A percentile compares a stretch with the other conserved stretches of the same genome.
These are phyloP conservation scores for Ctenomys sociabilis DNA, from an alignment of 2,113 vertebrate species.

Conservation along the genomic window DNA sequence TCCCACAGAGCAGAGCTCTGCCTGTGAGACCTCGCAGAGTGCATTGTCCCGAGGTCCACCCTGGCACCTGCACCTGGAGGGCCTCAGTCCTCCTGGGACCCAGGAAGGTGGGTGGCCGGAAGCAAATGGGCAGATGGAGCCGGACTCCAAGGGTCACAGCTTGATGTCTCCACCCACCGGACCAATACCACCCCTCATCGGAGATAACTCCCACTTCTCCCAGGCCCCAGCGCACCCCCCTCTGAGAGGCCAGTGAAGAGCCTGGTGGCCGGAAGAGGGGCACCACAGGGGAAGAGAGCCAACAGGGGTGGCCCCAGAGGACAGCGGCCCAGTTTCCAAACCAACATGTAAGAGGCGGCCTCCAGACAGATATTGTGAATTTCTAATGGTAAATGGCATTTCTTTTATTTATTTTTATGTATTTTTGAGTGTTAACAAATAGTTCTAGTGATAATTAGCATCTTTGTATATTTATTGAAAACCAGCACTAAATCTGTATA, in stretches of 20 bases:
- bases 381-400: slow-evolving; percentile 74
- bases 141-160: too few relatives aligned
- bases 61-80: background rate
- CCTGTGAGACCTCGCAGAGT: background rate
- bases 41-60: background rate
- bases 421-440: slow-evolving; percentile 79
- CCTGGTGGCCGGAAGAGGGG: background rate
- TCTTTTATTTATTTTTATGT: slow-evolving; percentile 79
- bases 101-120: rapidly evolving
- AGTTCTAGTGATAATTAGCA: slow-evolving; percentile 80
- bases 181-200: too few relatives aligned
- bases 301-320: background rate
- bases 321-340: background rate
- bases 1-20: background rate
- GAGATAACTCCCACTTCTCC: too few relatives aligned
- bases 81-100: background rate
- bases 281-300: background rate
- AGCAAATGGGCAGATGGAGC: background rate
- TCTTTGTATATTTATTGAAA: slow-evolving; percentile 81
- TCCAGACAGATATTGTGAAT: slow-evolving; percentile 59
- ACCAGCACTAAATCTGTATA: slow-evolving; percentile 78
- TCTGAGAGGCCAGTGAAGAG: rapidly evolving
- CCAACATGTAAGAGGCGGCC: background rate
- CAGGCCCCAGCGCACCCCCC: too few relatives aligned
- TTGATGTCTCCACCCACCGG: too few relatives aligned